A percentile compares a stretch with the other conserved stretches of the same genome.
phyloP scores from a whole-genome alignment of 2,113 vertebrate species.

The Chaetops frenatus region DNA sequence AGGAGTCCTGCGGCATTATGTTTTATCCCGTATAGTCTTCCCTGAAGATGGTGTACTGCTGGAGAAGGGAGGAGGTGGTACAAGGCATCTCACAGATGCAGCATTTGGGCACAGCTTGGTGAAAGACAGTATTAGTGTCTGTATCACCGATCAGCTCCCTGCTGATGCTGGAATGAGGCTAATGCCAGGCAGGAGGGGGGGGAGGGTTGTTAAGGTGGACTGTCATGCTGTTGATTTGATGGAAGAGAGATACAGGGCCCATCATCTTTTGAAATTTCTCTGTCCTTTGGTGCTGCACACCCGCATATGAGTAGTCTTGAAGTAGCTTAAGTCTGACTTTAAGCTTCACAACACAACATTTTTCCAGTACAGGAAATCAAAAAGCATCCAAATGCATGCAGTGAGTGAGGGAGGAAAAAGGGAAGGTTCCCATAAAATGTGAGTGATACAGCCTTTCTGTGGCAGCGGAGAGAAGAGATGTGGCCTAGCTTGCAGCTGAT shows the following conservation, averaged over 20 bases:
- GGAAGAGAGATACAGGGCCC: background rate
- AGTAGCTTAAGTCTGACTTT: background rate
- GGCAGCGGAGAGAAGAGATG: background rate
- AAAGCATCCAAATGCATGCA: background rate
- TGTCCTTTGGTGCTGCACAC: background rate
- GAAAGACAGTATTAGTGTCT: background rate
- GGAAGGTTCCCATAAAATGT: background rate
- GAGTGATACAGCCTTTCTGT: background rate
- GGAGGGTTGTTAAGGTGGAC: constrained; percentile 43
- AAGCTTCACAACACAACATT: background rate
- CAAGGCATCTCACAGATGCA: background rate
- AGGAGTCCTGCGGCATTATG: background rate
- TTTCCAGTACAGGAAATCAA: background rate
- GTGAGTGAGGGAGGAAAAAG: background rate
- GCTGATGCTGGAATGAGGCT: constrained; percentile 31
- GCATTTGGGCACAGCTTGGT: background rate
- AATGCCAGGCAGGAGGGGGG: constrained; percentile 21
- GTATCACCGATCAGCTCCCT: background rate
- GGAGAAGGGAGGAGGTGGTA: background rate
- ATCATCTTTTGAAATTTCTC: background rate
- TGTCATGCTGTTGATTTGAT: background rate
- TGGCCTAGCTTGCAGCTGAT: background rate
- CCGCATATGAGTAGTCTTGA: background rate
- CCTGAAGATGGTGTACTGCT: background rate
- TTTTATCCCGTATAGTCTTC: background rate